Evolutionary conservation across 2,113 vertebrate species (phyloP).

Genomic region (Aplodontia rufa): DNA sequence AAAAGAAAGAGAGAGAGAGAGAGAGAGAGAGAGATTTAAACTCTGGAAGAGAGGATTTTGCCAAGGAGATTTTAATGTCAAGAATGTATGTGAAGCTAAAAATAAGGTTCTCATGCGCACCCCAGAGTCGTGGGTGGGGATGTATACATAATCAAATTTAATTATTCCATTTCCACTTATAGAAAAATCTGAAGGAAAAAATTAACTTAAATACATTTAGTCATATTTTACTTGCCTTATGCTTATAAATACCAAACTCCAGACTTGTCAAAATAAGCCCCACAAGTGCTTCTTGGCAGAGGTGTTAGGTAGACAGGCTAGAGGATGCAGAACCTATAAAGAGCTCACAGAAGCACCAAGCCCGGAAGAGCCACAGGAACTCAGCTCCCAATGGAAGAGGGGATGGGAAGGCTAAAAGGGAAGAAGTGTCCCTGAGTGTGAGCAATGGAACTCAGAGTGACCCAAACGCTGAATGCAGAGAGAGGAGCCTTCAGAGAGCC

Average conservation of each 20-base stretch:
- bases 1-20: background rate
- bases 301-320: background rate
- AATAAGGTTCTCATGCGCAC: conserved; percentile 60
- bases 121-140: conserved; percentile 55
- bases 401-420: background rate
- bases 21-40: conserved; percentile 45
- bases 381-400: background rate
- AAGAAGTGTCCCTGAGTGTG: background rate
- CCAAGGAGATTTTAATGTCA: conserved; percentile 80
- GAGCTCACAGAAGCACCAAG: background rate
- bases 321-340: background rate
- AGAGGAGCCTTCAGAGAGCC: background rate
- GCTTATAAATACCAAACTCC: conserved; percentile 55
- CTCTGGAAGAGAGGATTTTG: conserved; percentile 65
- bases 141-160: conserved; percentile 67
- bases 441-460: background rate
- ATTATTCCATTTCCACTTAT: conserved; percentile 63
- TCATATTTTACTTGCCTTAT: conserved; percentile 65
- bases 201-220: conserved; percentile 65
- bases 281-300: background rate
- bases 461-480: too few species aligned
- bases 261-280: conserved; percentile 60
- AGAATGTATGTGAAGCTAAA: conserved; percentile 71
- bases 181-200: conserved; percentile 59
- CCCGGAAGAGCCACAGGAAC: background rate